These are phyloP conservation scores for Lethenteron camtschaticum DNA, from an alignment of 2,113 vertebrate species.

Conservation along the genomic window DNA sequence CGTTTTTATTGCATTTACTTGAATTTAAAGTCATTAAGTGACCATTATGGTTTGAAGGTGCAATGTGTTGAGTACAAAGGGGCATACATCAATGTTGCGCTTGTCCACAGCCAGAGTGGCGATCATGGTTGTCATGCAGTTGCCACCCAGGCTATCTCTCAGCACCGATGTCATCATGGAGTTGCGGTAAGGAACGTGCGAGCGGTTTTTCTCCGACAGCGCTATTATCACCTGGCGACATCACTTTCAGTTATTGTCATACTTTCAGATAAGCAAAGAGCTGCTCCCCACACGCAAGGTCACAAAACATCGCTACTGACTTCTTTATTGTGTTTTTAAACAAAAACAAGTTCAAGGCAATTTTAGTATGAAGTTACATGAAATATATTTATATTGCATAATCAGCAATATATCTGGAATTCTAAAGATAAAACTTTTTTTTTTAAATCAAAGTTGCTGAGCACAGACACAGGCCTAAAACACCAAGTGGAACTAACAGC, in stretches of 20 bases:
- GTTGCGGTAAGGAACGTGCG: conserved; percentile 81
- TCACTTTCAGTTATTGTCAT: background rate
- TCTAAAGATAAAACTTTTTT: background rate
- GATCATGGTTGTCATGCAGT: conserved; percentile 94
- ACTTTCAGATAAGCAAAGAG: no score
- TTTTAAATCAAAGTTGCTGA: background rate
- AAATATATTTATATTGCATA: background rate
- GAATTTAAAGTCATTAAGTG: no score
- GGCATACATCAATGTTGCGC: conserved; percentile 48
- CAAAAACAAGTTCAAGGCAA: no score
- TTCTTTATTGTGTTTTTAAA: no score
- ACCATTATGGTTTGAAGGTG: no score
- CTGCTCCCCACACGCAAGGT: no score
- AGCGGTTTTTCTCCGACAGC: conserved; percentile 64
- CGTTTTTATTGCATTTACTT: no score
- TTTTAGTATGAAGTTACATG: no score
- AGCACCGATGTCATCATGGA: conserved; percentile 94
- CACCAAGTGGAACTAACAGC: no score
- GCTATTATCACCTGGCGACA: conserved; percentile 69
- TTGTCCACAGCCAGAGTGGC: conserved; percentile 58
- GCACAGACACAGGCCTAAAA: no score
- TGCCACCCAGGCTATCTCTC: conserved; percentile 79
- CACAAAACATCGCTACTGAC: no score
- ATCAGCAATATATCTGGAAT: background rate
- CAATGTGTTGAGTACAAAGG: background rate